A percentile compares a stretch with the other conserved stretches of the same genome.
Conservation (phyloP, 2,113 vertebrate species). For the Chaenogobius annularis region DNA sequence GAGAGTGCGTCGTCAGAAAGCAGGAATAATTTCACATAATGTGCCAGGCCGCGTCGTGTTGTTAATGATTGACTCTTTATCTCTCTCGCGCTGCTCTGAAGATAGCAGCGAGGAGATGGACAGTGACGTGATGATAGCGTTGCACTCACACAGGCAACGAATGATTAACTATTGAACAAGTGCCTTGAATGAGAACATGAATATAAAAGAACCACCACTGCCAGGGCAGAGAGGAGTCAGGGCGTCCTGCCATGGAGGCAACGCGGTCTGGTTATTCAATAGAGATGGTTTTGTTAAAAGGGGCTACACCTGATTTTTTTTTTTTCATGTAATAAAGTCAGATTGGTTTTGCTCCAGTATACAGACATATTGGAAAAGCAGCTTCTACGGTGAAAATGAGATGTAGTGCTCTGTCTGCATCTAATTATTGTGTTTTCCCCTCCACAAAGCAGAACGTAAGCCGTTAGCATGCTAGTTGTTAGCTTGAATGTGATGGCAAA, state of each 20-base stretch:
- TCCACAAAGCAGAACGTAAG: too few species aligned
- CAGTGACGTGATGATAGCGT: slow-evolving; percentile 1
- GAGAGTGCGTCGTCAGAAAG: background rate
- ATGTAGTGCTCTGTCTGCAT: too few species aligned
- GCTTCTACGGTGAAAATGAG: too few species aligned
- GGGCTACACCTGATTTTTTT: too few species aligned
- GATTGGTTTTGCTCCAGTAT: too few species aligned
- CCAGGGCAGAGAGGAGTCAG: background rate
- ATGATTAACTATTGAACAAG: slow-evolving; percentile 43
- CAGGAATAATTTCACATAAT: background rate
- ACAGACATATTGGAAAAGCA: too few species aligned
- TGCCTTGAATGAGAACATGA: slow-evolving; percentile 21
- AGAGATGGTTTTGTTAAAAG: too few species aligned
- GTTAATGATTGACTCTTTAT: slow-evolving; percentile 30
- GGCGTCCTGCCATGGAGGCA: background rate
- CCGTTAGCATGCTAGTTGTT: too few species aligned
- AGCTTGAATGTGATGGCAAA: too few species aligned
- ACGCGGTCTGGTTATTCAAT: background rate
- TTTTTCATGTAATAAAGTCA: too few species aligned
- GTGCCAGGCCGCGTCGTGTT: background rate
- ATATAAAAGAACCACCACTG: background rate
- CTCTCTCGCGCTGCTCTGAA: background rate
- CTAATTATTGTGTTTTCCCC: too few species aligned
- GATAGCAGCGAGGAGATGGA: slow-evolving; percentile 8
- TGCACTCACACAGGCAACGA: background rate